These are phyloP conservation scores for Petrolisthes cinctipes DNA, from an alignment of 2,888 invertebrate species.

Conservation along the genomic window DNA sequence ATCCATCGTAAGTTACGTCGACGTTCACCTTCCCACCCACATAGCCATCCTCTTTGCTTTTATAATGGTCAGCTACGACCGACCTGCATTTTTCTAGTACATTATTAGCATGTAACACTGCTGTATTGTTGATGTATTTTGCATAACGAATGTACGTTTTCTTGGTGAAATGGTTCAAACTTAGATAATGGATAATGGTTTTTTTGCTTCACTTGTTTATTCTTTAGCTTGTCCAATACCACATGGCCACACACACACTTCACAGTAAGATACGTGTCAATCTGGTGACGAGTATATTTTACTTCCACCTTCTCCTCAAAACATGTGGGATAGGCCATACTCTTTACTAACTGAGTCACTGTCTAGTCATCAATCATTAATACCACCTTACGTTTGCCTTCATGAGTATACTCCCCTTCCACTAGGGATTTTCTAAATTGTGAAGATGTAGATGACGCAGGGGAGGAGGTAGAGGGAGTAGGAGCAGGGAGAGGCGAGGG, in stretches of 20 bases:
- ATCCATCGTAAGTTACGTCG: slow-evolving; percentile 12
- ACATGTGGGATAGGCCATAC: background rate
- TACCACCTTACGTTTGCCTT: too few relatives aligned
- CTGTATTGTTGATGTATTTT: background rate
- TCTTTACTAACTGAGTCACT: slow-evolving; percentile 4
- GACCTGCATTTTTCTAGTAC: slow-evolving; percentile 16
- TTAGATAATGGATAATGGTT: background rate
- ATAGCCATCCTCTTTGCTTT: background rate
- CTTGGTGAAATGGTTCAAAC: background rate
- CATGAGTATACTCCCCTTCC: background rate
- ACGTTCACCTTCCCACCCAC: background rate
- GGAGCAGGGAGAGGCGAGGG: background rate
- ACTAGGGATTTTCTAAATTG: background rate
- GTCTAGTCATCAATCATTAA: background rate
- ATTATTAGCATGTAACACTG: background rate
- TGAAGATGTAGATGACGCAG: background rate
- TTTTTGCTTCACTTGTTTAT: too few relatives aligned
- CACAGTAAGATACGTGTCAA: background rate
- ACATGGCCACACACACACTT: slow-evolving; percentile 17
- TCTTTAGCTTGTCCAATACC: slow-evolving; percentile 4
- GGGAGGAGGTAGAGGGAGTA: background rate
- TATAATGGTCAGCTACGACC: slow-evolving; percentile 2
- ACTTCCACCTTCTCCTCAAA: background rate
- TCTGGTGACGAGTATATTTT: slow-evolving; percentile 12
- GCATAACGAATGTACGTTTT: background rate